These are phyloP conservation scores for Zaprionus obscuricornis DNA, from an alignment of 2,888 invertebrate species.

Conservation along the genomic window DNA sequence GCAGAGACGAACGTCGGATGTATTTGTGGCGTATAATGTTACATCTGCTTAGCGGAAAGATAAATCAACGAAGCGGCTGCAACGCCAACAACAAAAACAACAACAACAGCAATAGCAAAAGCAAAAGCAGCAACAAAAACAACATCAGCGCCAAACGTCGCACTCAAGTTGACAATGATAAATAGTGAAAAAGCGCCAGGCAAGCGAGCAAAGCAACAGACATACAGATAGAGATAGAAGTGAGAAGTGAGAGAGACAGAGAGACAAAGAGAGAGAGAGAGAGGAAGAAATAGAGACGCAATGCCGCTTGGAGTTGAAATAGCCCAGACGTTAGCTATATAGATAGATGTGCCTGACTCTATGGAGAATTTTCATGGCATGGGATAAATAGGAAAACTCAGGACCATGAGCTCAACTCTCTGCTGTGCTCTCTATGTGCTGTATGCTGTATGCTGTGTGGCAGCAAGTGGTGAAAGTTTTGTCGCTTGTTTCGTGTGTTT, in stretches of 20 bases:
- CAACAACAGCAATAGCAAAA: slow-evolving; percentile 18
- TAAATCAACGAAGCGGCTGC: slow-evolving; percentile 70
- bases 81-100: slow-evolving; percentile 28
- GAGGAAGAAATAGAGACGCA: neutral
- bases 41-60: slow-evolving; percentile 78
- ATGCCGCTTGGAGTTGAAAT: slow-evolving; percentile 13
- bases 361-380: too few relatives aligned
- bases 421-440: slow-evolving; percentile 12
- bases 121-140: slow-evolving; percentile 33
- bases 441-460: neutral
- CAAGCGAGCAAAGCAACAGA: slow-evolving; percentile 48
- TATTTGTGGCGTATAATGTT: slow-evolving; percentile 79
- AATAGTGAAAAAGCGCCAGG: slow-evolving; percentile 78
- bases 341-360: too few relatives aligned
- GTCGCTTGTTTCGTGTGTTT: slow-evolving; percentile 47
- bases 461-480: slow-evolving; percentile 75
- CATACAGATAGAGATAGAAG: slow-evolving; percentile 25
- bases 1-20: slow-evolving; percentile 69
- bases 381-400: too few relatives aligned
- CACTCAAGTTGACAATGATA: slow-evolving; percentile 79
- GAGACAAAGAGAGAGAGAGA: slow-evolving; percentile 1
- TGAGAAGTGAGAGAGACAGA: neutral
- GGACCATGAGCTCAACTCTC: too few relatives aligned
- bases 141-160: slow-evolving; percentile 73
- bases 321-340: too few relatives aligned